Percentiles rank a stretch among this genome's conserved stretches.
These are phyloP conservation scores for Oreochromis aureus DNA, from an alignment of 2,113 vertebrate species.

Conservation along the genomic window DNA sequence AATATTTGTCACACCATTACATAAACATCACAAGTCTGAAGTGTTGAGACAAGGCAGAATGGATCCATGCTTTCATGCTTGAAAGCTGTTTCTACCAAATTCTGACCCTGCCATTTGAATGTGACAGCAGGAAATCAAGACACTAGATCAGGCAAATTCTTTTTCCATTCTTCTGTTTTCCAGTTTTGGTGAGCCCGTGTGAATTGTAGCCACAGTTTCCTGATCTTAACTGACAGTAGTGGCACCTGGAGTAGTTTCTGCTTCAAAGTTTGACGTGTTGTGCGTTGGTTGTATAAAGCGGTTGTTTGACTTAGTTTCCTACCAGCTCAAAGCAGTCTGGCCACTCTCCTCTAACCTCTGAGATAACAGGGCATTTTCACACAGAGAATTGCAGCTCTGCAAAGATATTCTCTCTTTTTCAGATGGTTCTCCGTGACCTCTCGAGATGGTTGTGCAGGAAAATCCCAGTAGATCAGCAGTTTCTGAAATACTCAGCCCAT, in stretches of 20 bases:
- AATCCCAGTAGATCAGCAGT: neutral
- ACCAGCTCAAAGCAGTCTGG: neutral
- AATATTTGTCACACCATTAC: neutral
- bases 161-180: neutral
- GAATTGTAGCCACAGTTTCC: neutral
- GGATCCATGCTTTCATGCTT: neutral
- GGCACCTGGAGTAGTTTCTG: neutral
- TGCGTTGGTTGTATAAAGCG: rapidly evolving
- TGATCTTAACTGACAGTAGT: neutral
- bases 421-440: neutral
- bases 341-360: neutral
- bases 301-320: neutral
- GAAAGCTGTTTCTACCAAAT: neutral
- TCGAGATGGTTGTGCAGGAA: neutral
- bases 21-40: neutral
- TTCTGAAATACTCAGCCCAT: neutral
- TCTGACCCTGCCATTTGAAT: neutral
- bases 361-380: neutral
- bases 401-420: neutral
- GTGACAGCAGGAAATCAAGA: neutral
- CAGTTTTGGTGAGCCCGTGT: rapidly evolving
- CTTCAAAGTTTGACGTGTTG: neutral
- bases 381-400: neutral
- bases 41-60: neutral
- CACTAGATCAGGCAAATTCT: neutral